Percentiles rank a stretch among this genome's conserved stretches.
Conservation (phyloP, 2,888 invertebrate genomes). For the Pyrocoelia pectoralis region DNA sequence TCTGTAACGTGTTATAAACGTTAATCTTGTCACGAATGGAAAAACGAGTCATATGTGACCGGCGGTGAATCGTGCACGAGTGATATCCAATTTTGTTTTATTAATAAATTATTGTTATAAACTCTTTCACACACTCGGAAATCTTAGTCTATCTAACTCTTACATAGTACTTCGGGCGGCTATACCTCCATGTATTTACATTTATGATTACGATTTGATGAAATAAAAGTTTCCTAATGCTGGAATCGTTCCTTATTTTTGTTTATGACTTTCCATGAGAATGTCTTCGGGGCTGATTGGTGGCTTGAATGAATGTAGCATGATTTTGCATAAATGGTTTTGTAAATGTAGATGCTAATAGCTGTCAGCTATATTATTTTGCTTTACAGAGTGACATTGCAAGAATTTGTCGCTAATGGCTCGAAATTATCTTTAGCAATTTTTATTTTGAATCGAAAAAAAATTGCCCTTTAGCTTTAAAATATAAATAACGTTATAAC, state of each 20-base stretch:
- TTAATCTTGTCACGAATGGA: constrained; percentile 26
- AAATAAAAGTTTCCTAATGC: constrained; percentile 28
- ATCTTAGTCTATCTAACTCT: constrained; percentile 16
- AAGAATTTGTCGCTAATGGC: constrained; percentile 36
- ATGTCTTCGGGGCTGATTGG: constrained; percentile 23
- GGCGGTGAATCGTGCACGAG: constrained; percentile 33
- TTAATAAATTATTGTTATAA: constrained; percentile 33
- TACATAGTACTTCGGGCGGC: constrained; percentile 12
- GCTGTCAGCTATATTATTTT: constrained; percentile 31
- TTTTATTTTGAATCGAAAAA: constrained; percentile 14
- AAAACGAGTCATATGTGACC: constrained; percentile 29
- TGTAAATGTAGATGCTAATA: constrained; percentile 21
- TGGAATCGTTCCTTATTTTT: constrained; percentile 25
- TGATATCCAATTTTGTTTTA: constrained; percentile 36
- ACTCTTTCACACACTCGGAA: constrained; percentile 23
- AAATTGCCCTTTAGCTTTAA: constrained; percentile 8
- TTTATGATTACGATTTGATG: constrained; percentile 29
- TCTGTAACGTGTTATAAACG: constrained; percentile 17
- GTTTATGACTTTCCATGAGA: constrained; percentile 25
- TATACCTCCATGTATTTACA: constrained; percentile 25
- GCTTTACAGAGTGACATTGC: constrained; percentile 32
- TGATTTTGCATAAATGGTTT: constrained; percentile 29
- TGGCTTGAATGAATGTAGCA: constrained; percentile 22
- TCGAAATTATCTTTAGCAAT: constrained; percentile 14
- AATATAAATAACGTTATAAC: background rate